These are phyloP conservation scores for Eristalis pertinax DNA, from an alignment of 2,888 invertebrate species.

Conservation along the genomic window DNA sequence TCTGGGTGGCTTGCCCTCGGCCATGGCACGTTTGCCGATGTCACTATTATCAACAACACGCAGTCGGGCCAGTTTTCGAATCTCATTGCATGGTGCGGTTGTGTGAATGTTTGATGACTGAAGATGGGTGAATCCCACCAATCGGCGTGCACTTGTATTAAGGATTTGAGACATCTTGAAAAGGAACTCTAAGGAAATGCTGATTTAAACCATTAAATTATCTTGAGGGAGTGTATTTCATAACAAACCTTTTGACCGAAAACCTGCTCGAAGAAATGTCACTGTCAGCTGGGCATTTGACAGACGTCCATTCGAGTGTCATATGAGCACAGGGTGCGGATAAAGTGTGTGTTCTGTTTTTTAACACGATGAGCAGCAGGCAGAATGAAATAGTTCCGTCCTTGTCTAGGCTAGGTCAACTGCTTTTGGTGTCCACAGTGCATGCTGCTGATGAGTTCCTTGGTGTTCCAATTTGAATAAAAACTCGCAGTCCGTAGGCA, in stretches of 20 bases:
- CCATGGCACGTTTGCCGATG: conserved; percentile 96
- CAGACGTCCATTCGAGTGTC: not conserved
- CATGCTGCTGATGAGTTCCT: too few relatives aligned
- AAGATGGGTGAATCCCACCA: not conserved
- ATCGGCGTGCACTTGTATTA: not conserved
- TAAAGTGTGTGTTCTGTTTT: too few relatives aligned
- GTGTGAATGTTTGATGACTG: conserved; percentile 82
- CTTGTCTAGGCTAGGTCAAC: too few relatives aligned
- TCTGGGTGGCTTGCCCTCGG: conserved; percentile 95
- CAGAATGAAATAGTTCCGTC: too few relatives aligned
- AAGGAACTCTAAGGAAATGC: not conserved
- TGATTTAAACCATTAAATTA: not conserved
- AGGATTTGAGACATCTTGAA: conserved; percentile 24
- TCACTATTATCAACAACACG: conserved; percentile 98
- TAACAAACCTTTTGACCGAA: conserved; percentile 35
- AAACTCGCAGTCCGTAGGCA: too few relatives aligned
- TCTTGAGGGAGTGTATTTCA: conserved; percentile 23
- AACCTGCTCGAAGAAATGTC: conserved; percentile 11
- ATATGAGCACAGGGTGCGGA: not conserved
- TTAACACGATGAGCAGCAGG: too few relatives aligned
- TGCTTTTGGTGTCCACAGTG: too few relatives aligned
- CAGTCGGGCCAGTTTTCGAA: conserved; percentile 88
- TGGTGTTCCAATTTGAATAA: too few relatives aligned
- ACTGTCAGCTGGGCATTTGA: not conserved
- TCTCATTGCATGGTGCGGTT: conserved; percentile 84